Evolutionary conservation across 53 echinoderm and acorn worm species (phyloP).

Genomic region (Luidia sarsii): DNA sequence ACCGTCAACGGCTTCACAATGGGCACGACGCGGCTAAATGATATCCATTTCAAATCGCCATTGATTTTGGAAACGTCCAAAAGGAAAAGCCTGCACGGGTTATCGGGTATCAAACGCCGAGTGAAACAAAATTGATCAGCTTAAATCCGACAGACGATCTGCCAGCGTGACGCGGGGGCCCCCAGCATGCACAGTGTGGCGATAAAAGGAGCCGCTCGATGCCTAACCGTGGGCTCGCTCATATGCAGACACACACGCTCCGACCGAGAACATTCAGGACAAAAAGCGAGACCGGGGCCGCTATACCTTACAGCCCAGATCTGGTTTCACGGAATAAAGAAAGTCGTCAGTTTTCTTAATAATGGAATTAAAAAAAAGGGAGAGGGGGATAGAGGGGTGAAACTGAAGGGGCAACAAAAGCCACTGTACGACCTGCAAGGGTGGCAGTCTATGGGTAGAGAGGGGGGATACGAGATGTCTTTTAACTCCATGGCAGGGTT

Average conservation of each 20-base stretch:
- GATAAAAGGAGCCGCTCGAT: conserved; percentile 15
- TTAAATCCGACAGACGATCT: no score
- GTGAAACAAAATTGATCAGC: no score
- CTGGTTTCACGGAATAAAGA: conserved; percentile 44
- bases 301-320: no score
- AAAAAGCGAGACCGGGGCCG: no score
- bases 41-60: conserved; percentile 5
- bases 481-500: conserved; percentile 21
- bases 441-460: background rate
- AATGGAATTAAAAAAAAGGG: conserved; percentile 37
- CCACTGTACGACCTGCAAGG: background rate
- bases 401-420: background rate
- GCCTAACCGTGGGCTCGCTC: conserved; percentile 11
- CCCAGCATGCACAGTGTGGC: no score
- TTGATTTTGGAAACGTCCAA: no score
- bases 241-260: no score
- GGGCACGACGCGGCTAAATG: background rate
- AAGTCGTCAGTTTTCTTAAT: conserved; percentile 42
- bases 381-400: no score
- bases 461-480: conserved; percentile 19
- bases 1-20: no score
- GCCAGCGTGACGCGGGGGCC: no score
- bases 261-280: no score
- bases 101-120: background rate
- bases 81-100: no score